Conservation (phyloP, 2,888 invertebrate genomes). For the Ellobium chinense region DNA sequence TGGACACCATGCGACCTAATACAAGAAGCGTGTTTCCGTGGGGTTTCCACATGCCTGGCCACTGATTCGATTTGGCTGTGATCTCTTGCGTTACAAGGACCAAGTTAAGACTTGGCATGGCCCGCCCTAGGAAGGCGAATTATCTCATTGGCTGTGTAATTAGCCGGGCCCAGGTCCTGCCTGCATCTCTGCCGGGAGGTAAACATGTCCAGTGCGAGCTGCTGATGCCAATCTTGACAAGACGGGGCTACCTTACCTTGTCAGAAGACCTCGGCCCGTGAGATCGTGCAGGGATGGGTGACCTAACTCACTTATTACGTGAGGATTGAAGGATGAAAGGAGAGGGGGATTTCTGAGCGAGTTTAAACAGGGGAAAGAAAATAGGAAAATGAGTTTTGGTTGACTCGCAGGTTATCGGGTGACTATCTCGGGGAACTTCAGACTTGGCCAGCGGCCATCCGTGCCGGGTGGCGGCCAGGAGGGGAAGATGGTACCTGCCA, state of each 20-base stretch:
- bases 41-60: not conserved
- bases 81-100: slow-evolving; percentile 37
- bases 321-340: not conserved
- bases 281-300: not conserved
- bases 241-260: not conserved
- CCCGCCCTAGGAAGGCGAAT: slow-evolving; percentile 4
- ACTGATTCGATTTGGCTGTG: slow-evolving; percentile 42
- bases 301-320: not conserved
- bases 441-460: not conserved
- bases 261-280: not conserved
- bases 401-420: not conserved
- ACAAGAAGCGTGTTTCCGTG: slow-evolving; percentile 30
- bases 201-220: not conserved
- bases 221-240: slow-evolving; percentile 40
- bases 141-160: slow-evolving; percentile 42
- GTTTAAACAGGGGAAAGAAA: not conserved
- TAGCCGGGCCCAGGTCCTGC: slow-evolving; percentile 12
- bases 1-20: not conserved
- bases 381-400: not conserved
- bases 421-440: not conserved
- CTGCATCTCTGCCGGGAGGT: slow-evolving; percentile 1
- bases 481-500: slow-evolving; percentile 2
- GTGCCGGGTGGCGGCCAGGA: not conserved
- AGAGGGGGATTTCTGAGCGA: not conserved
- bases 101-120: slow-evolving; percentile 21